Base-by-base conservation (phyloP, 2,113 vertebrate species). In the Aldabrachelys gigantea region DNA sequence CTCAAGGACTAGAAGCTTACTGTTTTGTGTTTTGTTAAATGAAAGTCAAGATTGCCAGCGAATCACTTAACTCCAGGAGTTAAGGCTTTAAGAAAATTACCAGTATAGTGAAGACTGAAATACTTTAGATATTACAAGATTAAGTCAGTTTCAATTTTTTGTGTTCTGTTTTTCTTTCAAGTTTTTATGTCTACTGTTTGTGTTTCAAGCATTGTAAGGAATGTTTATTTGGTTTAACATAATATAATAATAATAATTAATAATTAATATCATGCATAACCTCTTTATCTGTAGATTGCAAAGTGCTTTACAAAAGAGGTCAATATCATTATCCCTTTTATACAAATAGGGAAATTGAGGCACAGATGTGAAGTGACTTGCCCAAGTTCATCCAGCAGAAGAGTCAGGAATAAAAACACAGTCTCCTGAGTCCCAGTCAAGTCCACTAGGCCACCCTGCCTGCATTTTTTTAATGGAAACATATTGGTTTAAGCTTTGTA, bases 141-240 rank as follows among this genome's bases (percentile, higher is more conserved):
- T 62, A 59, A 59, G 31, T 65, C 14, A 35, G 31, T 35, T 53
- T 4, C 2, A 2, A 5, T 89, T 87, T 80, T 89, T 89, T 80
- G 49, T 88, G 4, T 53, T 85, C 29, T 41, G 87, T 1, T 5
- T 44, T 62, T 24, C 10, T 85, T 94, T 62, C 29, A 29, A 44
- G 10, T 41, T 65, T 7, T 38, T 95, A 62, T 93, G 75, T 8
- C 35, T 53, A 35, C 62, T 29, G 80, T 25, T 65, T 53, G 41
- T 75, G 7, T 0, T 0, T 4, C 22, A 3, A 2, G 47, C 16
- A 83, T 25, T 86, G 5, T 3, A 38, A 85, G 5, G 50, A 85
- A 83, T 29, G 6, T 72, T 94, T 91, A 54, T 90, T 94, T 95
- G 31, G 62, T 65, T 54, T 54, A 54, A 22, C 8, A 54, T 54